These are phyloP conservation scores for Adrianichthys oophorus DNA, from an alignment of 2,797 vertebrate genomes.

Conservation along the genomic window DNA sequence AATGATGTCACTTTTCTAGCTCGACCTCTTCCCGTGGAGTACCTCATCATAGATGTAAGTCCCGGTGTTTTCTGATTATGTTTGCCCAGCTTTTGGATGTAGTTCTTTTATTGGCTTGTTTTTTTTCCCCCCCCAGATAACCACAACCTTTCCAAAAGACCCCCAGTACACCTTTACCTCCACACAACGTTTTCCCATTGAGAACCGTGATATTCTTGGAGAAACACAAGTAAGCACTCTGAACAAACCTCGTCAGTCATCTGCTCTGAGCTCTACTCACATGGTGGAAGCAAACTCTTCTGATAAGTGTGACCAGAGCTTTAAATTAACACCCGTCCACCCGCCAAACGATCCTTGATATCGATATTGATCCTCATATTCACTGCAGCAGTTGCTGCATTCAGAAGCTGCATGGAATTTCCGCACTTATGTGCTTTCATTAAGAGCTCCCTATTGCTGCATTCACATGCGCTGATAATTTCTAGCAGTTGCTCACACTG, in stretches of 20 bases:
- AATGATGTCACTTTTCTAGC: slow-evolving; percentile 97
- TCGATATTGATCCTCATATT: too few species aligned
- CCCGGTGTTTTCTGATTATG: accelerated
- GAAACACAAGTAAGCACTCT: slow-evolving; percentile 83
- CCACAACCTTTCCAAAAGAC: slow-evolving; percentile 98
- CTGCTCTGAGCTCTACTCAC: not conserved
- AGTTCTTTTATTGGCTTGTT: too few species aligned
- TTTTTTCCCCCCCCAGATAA: slow-evolving; percentile 78
- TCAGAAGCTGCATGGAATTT: too few species aligned
- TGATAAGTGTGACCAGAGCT: too few species aligned
- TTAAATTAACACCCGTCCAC: too few species aligned
- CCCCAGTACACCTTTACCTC: slow-evolving; percentile 96
- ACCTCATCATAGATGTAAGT: slow-evolving; percentile 98
- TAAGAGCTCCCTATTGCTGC: too few species aligned
- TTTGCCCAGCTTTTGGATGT: not conserved
- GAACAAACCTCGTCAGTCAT: not conserved
- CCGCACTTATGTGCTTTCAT: too few species aligned
- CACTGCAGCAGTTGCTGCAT: too few species aligned
- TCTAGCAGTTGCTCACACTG: too few species aligned
- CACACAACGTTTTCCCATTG: slow-evolving; percentile 91
- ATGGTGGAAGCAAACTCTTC: not conserved
- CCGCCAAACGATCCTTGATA: too few species aligned
- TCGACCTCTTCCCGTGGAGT: slow-evolving; percentile 95
- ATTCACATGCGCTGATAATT: too few species aligned
- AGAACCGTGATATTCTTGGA: slow-evolving; percentile 92